Evolutionary conservation across 2,113 vertebrate genomes (phyloP).

Genomic region (Tyto alba): DNA sequence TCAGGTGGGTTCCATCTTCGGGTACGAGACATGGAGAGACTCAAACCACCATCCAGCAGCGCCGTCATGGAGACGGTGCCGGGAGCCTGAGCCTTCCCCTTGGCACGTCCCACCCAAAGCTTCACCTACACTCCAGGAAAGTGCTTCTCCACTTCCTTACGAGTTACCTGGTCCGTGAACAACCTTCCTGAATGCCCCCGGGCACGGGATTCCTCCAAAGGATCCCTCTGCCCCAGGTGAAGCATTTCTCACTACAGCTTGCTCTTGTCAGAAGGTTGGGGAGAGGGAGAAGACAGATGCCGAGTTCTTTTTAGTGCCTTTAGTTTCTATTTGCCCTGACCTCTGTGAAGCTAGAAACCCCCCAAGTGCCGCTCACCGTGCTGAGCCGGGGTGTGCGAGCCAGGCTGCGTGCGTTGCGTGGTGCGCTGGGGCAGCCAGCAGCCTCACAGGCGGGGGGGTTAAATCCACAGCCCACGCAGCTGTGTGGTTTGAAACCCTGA

Average conservation of each 20-base stretch:
- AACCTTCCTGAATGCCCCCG: neutral
- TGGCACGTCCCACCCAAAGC: neutral
- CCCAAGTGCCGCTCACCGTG: neutral
- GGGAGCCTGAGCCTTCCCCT: neutral
- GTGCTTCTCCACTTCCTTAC: too few species aligned
- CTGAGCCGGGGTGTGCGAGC: too few species aligned
- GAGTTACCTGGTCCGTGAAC: neutral
- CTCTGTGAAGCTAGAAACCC: neutral
- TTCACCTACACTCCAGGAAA: neutral
- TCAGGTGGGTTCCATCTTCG: neutral
- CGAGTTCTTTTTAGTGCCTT: neutral
- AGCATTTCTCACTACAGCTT: neutral
- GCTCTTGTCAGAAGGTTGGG: neutral
- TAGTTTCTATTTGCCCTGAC: neutral
- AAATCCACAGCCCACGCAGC: accelerated
- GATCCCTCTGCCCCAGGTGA: neutral
- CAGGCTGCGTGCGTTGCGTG: too few species aligned
- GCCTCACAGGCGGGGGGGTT: neutral
- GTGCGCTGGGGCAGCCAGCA: too few species aligned
- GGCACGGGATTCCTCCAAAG: neutral
- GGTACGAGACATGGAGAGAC: too few species aligned
- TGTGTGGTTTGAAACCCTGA: accelerated
- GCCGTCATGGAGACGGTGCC: neutral
- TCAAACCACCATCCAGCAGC: neutral
- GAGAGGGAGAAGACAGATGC: neutral